These are phyloP conservation scores for Saxidomus purpurata DNA, from an alignment of 1,140 invertebrate genomes.

Conservation along the genomic window DNA sequence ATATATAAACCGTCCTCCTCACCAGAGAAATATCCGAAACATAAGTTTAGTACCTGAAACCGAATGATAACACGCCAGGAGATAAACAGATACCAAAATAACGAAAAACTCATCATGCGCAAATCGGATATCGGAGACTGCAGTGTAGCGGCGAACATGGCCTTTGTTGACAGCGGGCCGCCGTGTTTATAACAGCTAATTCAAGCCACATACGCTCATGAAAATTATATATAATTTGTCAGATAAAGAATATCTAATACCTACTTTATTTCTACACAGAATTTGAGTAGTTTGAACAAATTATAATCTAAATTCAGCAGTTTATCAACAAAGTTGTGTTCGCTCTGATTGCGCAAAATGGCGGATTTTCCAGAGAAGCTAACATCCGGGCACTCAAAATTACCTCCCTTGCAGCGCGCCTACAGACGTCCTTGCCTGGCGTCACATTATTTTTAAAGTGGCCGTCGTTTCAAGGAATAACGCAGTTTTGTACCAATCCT, in stretches of 20 bases:
- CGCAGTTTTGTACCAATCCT: too few relatives aligned
- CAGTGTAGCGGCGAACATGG: not conserved
- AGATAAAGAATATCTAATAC: not conserved
- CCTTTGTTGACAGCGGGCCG: conserved; percentile 37
- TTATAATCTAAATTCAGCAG: not conserved
- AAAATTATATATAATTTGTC: not conserved
- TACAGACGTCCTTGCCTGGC: not conserved
- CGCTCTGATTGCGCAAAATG: conserved; percentile 53
- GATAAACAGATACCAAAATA: not conserved
- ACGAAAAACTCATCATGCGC: not conserved
- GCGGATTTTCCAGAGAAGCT: conserved; percentile 59
- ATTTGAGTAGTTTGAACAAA: not conserved
- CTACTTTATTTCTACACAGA: not conserved
- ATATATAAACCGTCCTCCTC: too few relatives aligned
- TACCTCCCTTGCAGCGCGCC: conserved; percentile 29
- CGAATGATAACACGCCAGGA: too few relatives aligned
- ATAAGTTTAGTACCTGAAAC: too few relatives aligned
- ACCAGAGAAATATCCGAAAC: too few relatives aligned
- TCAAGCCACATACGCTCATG: not conserved
- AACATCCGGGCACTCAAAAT: conserved; percentile 51
- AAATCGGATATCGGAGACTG: not conserved
- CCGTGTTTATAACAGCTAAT: not conserved
- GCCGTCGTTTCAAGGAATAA: too few relatives aligned
- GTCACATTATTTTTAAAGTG: too few relatives aligned
- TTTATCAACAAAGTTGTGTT: not conserved